Conservation (phyloP, 2,797 vertebrate genomes). For the Tangara arthus region DNA sequence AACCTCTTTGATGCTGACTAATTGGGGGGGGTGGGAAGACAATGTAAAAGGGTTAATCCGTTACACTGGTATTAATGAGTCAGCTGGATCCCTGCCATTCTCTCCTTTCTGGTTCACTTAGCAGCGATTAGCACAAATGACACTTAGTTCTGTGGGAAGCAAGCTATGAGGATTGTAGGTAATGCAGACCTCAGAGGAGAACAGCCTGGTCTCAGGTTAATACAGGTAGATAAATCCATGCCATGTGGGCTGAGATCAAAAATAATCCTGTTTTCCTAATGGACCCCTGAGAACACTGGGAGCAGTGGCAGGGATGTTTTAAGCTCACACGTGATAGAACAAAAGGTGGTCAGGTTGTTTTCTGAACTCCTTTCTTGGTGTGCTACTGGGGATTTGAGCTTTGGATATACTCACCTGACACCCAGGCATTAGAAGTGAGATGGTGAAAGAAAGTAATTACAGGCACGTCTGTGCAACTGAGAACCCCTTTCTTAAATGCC, state of each 20-base stretch:
- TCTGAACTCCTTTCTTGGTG: neutral
- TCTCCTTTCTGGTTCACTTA: conserved; percentile 42
- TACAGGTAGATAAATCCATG: conserved; percentile 15
- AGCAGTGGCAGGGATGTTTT: neutral
- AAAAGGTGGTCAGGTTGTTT: neutral
- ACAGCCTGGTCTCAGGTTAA: neutral
- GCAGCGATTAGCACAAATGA: conserved; percentile 19
- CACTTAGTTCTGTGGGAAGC: conserved; percentile 33
- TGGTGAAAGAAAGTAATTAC: neutral
- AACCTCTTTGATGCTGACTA: conserved; percentile 59
- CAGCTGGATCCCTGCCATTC: conserved; percentile 57
- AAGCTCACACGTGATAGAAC: neutral
- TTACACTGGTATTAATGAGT: conserved; percentile 59
- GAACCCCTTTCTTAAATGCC: neutral
- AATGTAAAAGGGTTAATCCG: conserved; percentile 57
- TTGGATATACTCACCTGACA: neutral
- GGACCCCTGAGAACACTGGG: neutral
- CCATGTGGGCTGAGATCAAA: neutral
- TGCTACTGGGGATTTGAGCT: neutral
- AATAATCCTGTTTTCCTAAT: conserved; percentile 17
- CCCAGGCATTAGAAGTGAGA: neutral
- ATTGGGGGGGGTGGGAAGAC: conserved; percentile 23
- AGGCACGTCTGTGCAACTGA: neutral
- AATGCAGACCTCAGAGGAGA: neutral
- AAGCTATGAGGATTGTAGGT: neutral